Evolutionary conservation across 2,888 invertebrate genomes (phyloP).

Genomic region (Antitype chi): DNA sequence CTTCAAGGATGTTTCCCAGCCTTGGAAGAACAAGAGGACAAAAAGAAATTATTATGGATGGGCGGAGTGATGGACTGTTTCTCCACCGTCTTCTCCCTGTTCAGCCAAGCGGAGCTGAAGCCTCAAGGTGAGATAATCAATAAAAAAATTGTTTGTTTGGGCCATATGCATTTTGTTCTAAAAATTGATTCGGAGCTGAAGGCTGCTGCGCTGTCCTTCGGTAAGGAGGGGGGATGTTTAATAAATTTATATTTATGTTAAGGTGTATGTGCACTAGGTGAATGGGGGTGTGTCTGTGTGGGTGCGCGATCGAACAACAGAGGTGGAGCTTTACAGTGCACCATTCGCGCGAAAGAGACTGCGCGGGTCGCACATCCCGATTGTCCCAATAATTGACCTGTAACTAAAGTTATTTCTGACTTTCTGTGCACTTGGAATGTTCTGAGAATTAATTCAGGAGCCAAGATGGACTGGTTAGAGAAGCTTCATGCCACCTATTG

Average conservation of each 20-base stretch:
- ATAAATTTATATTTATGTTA: slow-evolving; percentile 40
- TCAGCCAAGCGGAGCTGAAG: slow-evolving; percentile 94
- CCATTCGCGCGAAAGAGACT: background rate
- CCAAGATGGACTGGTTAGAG: slow-evolving; percentile 5
- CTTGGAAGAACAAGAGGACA: slow-evolving; percentile 73
- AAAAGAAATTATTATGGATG: slow-evolving; percentile 92
- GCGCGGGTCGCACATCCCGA: background rate
- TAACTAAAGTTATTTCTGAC: background rate
- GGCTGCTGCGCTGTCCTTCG: slow-evolving; percentile 73
- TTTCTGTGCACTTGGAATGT: background rate
- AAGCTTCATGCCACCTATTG: background rate
- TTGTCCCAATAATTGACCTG: slow-evolving; percentile 2
- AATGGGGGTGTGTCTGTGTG: background rate
- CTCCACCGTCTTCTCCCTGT: slow-evolving; percentile 96
- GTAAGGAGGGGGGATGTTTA: slow-evolving; percentile 35
- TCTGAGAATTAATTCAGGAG: background rate
- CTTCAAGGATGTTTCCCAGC: slow-evolving; percentile 61
- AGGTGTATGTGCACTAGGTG: slow-evolving; percentile 12
- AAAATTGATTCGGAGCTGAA: slow-evolving; percentile 63
- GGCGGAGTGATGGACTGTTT: slow-evolving; percentile 97
- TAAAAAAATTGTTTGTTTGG: slow-evolving; percentile 38
- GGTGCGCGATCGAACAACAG: background rate
- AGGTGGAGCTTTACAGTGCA: background rate
- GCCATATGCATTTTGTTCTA: slow-evolving; percentile 39
- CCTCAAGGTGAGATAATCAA: slow-evolving; percentile 88